Conservation (phyloP, 53 echinoderm and acorn worm genomes). For the Hippasteria phrygiana region DNA sequence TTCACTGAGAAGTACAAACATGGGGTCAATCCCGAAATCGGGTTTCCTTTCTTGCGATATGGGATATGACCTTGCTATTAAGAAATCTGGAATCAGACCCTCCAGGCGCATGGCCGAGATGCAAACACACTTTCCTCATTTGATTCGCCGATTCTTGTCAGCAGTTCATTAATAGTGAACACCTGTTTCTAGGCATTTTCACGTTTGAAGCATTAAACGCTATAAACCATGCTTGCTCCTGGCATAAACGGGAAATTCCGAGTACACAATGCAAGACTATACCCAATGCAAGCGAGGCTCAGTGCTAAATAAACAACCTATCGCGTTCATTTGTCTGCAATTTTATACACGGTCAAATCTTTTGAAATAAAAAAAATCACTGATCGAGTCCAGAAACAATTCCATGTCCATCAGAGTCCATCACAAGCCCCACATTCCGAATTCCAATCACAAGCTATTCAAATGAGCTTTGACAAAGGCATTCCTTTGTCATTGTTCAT, state of each 20-base stretch:
- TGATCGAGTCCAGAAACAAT: too few species aligned
- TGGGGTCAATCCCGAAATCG: background rate
- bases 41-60: background rate
- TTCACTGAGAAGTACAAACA: background rate
- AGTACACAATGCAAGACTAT: too few species aligned
- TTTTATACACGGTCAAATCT: too few species aligned
- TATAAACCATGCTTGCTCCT: background rate
- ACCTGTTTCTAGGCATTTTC: slow-evolving; percentile 3
- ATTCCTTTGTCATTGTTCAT: too few species aligned
- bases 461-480: too few species aligned
- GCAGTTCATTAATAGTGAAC: background rate
- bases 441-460: too few species aligned
- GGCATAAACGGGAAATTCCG: background rate
- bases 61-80: slow-evolving; percentile 15
- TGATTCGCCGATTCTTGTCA: background rate
- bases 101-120: background rate
- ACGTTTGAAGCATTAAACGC: background rate
- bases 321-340: too few species aligned
- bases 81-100: background rate
- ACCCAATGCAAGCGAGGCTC: too few species aligned
- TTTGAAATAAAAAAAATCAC: too few species aligned
- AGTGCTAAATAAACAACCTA: too few species aligned
- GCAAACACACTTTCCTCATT: background rate
- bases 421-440: too few species aligned
- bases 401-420: too few species aligned